A percentile compares a stretch with the other conserved stretches of the same genome.
These are phyloP conservation scores for Nesometra sesokonis DNA, from an alignment of 35 echinoderm and acorn worm species.

Conservation along the genomic window DNA sequence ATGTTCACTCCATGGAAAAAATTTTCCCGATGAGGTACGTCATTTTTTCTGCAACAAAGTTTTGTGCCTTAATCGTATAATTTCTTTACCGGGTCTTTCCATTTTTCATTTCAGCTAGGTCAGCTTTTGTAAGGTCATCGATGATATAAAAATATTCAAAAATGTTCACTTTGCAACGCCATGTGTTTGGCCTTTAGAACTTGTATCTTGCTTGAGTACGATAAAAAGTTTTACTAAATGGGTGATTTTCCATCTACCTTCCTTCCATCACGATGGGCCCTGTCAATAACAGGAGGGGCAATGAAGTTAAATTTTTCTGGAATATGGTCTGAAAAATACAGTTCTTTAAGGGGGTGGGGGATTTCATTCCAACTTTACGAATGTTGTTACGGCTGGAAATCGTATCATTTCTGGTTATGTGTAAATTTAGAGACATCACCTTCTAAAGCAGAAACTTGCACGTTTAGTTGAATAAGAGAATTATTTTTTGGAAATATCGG, in stretches of 20 bases:
- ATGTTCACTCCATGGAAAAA: no score
- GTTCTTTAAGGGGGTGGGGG: background rate
- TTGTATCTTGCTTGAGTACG: constrained; percentile 18
- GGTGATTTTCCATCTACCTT: background rate
- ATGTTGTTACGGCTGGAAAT: background rate
- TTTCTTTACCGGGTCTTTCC: constrained; percentile 15
- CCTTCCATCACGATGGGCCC: constrained; percentile 24
- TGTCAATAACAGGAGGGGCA: background rate
- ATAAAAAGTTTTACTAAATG: constrained; percentile 7
- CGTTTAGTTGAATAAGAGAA: background rate
- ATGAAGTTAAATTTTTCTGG: background rate
- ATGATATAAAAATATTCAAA: constrained; percentile 17
- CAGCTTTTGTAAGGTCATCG: constrained; percentile 32
- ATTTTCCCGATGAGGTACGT: background rate
- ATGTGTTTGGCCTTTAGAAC: background rate
- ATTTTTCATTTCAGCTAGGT: constrained; percentile 27
- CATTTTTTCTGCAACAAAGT: constrained; percentile 25
- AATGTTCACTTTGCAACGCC: background rate
- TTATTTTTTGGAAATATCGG: background rate
- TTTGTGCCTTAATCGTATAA: constrained; percentile 17
- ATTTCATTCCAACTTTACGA: background rate
- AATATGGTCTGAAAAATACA: background rate
- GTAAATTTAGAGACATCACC: background rate
- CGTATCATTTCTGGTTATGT: background rate
- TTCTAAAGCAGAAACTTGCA: background rate